Conservation (phyloP, 64 coral and sea anemone genomes). For the Astreopora myriophthalma region DNA sequence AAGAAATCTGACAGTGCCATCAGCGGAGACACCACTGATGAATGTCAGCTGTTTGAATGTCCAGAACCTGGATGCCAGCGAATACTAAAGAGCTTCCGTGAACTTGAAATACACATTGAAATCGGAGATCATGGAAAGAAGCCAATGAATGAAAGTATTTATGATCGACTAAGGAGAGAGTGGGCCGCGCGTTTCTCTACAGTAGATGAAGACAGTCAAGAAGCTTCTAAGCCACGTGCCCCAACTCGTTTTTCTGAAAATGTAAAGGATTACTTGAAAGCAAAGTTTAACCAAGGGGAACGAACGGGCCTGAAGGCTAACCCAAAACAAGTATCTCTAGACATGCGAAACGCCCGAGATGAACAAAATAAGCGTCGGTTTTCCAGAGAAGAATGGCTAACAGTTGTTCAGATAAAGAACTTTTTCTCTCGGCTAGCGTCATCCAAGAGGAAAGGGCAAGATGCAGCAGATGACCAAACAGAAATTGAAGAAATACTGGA, state of each 20-base stretch:
- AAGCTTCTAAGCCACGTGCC: no score
- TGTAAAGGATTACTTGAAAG: slow-evolving; percentile 9
- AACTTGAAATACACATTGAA: no score
- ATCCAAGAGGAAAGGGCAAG: background rate
- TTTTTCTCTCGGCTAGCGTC: slow-evolving; percentile 6
- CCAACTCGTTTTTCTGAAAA: background rate
- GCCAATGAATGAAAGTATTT: no score
- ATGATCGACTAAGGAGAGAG: no score
- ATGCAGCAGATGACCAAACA: background rate
- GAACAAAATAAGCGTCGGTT: no score
- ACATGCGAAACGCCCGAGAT: no score
- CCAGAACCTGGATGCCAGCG: background rate
- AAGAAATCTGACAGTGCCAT: background rate
- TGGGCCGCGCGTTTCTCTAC: no score
- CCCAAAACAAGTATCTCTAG: background rate
- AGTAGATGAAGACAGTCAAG: no score
- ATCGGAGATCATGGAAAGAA: no score
- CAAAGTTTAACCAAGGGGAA: slow-evolving; percentile 38
- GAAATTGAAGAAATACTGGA: background rate
- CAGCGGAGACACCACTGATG: background rate
- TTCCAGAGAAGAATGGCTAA: slow-evolving; percentile 61
- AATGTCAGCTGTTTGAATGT: background rate
- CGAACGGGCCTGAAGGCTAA: slow-evolving; percentile 8
- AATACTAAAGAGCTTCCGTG: background rate
- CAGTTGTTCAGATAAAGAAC: background rate